Percentiles rank a stretch among this genome's conserved stretches.
Evolutionary conservation across 2,888 invertebrate genomes (phyloP).

Genomic region (Pseudococcus viburni): DNA sequence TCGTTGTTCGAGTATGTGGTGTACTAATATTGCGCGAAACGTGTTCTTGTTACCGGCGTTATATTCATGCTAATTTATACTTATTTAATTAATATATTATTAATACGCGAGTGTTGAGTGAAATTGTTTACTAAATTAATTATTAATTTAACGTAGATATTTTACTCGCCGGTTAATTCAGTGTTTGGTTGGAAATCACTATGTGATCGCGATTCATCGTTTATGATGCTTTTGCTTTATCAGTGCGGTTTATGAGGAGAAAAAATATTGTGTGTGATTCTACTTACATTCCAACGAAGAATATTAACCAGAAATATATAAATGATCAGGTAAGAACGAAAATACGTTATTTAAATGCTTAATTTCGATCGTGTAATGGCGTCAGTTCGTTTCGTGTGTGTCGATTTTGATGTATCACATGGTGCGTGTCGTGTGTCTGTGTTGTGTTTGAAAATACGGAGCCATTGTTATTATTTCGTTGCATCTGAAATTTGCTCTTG

Average conservation of each 20-base stretch:
- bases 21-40: not conserved
- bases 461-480: constrained; percentile 6
- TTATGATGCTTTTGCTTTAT: not conserved
- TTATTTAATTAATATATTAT: not conserved
- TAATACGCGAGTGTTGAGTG: not conserved
- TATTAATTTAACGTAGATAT: not conserved
- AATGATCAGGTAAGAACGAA: constrained; percentile 7
- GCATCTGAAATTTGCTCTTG: not conserved
- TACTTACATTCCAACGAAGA: not conserved
- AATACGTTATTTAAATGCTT: not conserved
- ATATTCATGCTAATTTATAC: constrained; percentile 7
- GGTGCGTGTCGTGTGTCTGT: not conserved
- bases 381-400: not conserved
- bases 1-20: constrained; percentile 22
- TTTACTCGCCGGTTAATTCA: not conserved
- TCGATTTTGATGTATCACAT: not conserved
- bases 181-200: not conserved
- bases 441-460: not conserved
- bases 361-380: not conserved
- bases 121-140: not conserved
- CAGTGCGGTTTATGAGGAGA: not conserved
- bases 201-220: constrained; percentile 25
- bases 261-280: not conserved
- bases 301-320: not conserved
- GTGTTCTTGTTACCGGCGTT: constrained; percentile 48